Conservation (phyloP, 2,113 vertebrate species). For the Mus spicilegus region DNA sequence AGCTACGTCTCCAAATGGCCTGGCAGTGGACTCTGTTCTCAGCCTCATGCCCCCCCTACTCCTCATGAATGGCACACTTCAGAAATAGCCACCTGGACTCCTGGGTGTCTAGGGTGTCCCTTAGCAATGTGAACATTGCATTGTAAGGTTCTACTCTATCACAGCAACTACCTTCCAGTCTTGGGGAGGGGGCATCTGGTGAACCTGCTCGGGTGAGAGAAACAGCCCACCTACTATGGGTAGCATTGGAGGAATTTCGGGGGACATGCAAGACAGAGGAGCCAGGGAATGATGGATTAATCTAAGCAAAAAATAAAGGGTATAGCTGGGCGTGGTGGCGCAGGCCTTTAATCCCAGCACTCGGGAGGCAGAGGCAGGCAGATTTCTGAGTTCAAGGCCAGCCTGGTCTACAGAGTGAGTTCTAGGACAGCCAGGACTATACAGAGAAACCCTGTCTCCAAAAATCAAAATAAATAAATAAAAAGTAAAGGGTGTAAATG, state of each 20-base stretch:
- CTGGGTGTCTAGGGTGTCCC: not conserved
- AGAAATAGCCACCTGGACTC: not conserved
- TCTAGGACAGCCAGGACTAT: too few species aligned
- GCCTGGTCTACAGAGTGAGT: too few species aligned
- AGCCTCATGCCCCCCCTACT: too few species aligned
- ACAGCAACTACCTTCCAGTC: not conserved
- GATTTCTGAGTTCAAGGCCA: too few species aligned
- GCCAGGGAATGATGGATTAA: not conserved
- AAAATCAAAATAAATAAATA: not conserved
- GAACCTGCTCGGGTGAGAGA: not conserved
- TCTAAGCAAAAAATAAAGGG: not conserved
- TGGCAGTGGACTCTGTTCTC: not conserved
- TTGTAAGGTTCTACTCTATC: not conserved
- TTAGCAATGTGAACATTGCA: too few species aligned
- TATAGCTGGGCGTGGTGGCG: not conserved
- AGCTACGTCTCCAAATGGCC: not conserved
- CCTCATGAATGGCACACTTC: not conserved
- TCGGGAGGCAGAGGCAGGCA: too few species aligned
- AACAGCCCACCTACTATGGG: too few species aligned
- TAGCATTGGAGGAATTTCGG: not conserved
- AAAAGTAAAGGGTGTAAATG: not conserved
- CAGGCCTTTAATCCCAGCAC: too few species aligned
- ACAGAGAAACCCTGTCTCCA: too few species aligned
- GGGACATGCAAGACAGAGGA: not conserved
- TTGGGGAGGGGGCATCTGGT: too few species aligned